Conservation (phyloP, 2,113 vertebrate species). For the Lichenostomus cassidix region DNA sequence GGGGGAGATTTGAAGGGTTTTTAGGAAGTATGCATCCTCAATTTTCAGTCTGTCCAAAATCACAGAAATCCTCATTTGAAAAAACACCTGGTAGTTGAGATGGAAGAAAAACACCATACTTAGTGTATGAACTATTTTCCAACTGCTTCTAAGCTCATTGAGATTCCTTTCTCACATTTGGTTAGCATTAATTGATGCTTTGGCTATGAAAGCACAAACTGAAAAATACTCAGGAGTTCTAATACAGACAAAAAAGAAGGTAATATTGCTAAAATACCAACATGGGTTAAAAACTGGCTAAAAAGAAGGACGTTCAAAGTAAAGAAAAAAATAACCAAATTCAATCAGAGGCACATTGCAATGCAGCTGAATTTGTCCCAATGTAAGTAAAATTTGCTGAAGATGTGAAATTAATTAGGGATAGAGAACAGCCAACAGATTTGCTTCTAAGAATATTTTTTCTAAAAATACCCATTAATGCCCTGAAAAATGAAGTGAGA, state of each 20-base stretch:
- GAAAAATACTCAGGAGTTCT: background rate
- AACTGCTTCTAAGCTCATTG: background rate
- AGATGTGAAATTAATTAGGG: slow-evolving; percentile 33
- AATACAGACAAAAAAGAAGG: background rate
- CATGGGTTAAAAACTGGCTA: background rate
- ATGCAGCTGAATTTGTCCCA: slow-evolving; percentile 8
- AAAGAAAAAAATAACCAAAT: background rate
- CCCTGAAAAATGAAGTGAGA: slow-evolving; percentile 6
- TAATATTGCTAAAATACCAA: background rate
- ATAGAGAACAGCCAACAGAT: slow-evolving; percentile 27
- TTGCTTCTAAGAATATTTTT: slow-evolving; percentile 18
- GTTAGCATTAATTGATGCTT: background rate
- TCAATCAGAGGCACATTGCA: background rate
- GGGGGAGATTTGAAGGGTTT: background rate
- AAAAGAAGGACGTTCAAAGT: background rate
- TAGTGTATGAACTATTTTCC: background rate
- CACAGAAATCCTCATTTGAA: slow-evolving; percentile 14
- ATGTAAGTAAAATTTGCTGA: background rate
- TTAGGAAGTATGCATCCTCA: background rate
- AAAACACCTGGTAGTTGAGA: background rate
- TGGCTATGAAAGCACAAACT: background rate
- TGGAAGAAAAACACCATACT: background rate
- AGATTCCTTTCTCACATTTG: background rate
- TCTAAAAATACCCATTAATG: slow-evolving; percentile 38
- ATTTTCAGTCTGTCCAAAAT: slow-evolving; percentile 18